Evolutionary conservation across 2,113 vertebrate species (phyloP).

Genomic region (Microtus montanus): DNA sequence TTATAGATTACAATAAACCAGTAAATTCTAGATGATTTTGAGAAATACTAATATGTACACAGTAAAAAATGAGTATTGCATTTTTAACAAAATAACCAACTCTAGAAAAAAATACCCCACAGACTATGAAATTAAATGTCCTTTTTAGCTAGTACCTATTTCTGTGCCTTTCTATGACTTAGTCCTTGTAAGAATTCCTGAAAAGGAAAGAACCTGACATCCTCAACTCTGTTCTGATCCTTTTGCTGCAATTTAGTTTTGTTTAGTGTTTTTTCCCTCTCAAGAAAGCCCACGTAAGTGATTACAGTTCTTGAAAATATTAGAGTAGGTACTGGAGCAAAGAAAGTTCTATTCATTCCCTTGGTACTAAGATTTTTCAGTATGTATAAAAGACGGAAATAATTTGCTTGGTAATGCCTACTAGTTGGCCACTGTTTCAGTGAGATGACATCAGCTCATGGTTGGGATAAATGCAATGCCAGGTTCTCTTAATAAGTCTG

Average conservation of each 20-base stretch:
- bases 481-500: not conserved
- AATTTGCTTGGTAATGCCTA: not conserved
- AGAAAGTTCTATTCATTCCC: not conserved
- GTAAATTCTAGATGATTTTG: not conserved
- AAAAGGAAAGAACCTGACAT: not conserved
- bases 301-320: not conserved
- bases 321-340: not conserved
- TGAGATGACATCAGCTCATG: not conserved
- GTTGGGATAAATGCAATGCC: not conserved
- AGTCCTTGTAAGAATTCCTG: not conserved
- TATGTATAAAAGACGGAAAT: not conserved
- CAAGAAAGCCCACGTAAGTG: not conserved
- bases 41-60: not conserved
- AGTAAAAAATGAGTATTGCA: not conserved
- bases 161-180: not conserved
- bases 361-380: not conserved
- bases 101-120: not conserved
- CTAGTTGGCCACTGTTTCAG: not conserved
- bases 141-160: rapidly evolving
- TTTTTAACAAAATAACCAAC: slow-evolving; percentile 1
- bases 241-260: not conserved
- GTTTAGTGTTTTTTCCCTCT: not conserved
- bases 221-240: not conserved
- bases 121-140: not conserved
- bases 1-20: not conserved